Percentiles rank a stretch among this genome's conserved stretches.
Conservation (phyloP, 1,140 invertebrate species). For the Pygmarrhopalites habei region DNA sequence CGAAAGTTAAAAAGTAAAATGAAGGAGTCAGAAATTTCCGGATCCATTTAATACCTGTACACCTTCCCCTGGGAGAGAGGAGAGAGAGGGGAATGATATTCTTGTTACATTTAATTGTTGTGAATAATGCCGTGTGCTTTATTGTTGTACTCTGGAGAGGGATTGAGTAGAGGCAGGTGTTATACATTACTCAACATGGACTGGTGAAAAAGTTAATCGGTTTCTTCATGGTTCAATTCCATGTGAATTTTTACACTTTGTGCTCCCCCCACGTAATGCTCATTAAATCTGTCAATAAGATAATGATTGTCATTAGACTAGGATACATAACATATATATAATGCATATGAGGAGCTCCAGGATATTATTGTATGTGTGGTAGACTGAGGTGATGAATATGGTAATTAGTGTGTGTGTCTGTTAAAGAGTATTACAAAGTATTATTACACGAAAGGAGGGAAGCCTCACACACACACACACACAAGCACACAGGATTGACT, state of each 20-base stretch:
- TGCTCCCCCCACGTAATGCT: neutral
- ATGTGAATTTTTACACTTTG: neutral
- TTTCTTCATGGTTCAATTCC: neutral
- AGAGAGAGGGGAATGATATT: too few relatives aligned
- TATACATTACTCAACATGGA: neutral
- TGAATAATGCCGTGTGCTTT: neutral
- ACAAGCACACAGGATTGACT: too few relatives aligned
- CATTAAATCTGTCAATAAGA: neutral
- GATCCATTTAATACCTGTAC: too few relatives aligned
- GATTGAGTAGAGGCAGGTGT: neutral
- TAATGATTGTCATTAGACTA: neutral
- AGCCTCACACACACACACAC: too few relatives aligned
- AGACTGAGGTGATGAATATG: neutral
- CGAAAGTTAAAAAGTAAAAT: too few relatives aligned
- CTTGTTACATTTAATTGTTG: too few relatives aligned
- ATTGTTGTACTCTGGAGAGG: neutral
- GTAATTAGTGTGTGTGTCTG: neutral
- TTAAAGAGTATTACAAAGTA: too few relatives aligned
- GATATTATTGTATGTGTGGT: neutral
- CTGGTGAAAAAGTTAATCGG: neutral
- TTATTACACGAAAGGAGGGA: too few relatives aligned
- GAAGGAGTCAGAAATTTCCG: too few relatives aligned
- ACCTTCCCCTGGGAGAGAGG: too few relatives aligned
- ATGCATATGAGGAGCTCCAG: neutral
- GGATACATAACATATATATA: neutral